phyloP scores from a whole-genome alignment of 1,140 invertebrate genomes.

The Zaprionus lachaisei region DNA sequence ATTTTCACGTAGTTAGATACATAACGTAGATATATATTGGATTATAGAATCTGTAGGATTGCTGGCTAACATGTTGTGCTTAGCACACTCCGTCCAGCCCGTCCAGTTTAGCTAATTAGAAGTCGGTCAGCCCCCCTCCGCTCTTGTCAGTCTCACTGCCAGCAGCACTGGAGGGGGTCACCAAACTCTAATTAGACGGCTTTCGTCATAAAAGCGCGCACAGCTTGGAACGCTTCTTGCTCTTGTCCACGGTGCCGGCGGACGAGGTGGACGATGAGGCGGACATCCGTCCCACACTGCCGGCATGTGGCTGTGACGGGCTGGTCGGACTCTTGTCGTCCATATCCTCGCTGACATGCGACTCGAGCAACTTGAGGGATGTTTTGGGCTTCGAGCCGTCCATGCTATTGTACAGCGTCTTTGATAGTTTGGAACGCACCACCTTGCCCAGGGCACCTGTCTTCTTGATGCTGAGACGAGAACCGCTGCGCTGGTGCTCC shows the following conservation, averaged over 20 bases:
- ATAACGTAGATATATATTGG: constrained; percentile 41
- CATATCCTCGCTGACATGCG: constrained; percentile 79
- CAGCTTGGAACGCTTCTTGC: constrained; percentile 83
- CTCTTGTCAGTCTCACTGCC: constrained; percentile 71
- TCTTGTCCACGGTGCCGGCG: constrained; percentile 73
- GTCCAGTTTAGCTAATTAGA: constrained; percentile 62
- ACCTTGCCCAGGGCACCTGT: constrained; percentile 81
- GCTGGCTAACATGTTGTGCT: constrained; percentile 6
- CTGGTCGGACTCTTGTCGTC: constrained; percentile 82
- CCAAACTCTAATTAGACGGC: constrained; percentile 83
- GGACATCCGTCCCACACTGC: constrained; percentile 70
- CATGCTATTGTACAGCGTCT: constrained; percentile 84
- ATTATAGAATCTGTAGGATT: constrained; percentile 14
- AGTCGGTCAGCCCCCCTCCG: constrained; percentile 79
- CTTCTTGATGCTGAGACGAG: constrained; percentile 80
- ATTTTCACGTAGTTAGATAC: constrained; percentile 37
- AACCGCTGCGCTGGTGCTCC: constrained; percentile 77
- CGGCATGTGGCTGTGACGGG: constrained; percentile 66
- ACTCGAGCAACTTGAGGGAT: constrained; percentile 75
- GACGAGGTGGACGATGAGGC: constrained; percentile 74
- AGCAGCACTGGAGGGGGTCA: constrained; percentile 68
- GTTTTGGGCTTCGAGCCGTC: constrained; percentile 81
- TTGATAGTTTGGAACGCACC: constrained; percentile 79
- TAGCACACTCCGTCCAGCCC: constrained; percentile 6
- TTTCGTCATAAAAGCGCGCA: constrained; percentile 84